Evolutionary conservation across 2,113 vertebrate species (phyloP), one percentile per base, ranked within the genome.

Genomic region (Caretta caretta): DNA sequence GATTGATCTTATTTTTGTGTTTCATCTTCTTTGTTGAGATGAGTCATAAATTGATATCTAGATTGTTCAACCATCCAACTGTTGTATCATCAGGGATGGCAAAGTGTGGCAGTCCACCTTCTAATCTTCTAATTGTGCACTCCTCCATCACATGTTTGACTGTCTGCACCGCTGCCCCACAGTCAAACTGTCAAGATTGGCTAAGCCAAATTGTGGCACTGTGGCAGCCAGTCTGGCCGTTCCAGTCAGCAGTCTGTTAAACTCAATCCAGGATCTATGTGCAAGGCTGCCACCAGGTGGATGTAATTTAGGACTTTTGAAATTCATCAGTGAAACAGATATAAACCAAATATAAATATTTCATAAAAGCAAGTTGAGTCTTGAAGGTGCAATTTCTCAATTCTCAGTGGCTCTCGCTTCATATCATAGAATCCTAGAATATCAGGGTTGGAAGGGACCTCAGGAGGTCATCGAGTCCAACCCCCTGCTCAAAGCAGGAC

Each of bases 321-420:
- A 86, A 80, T 90, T 89, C 94, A 94, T 95, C 79, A 94, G 46
- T 97, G 94, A 96, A 97, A 98, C 94, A 51, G 54, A 83, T 54
- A 90, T 83, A 93, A 93, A 19, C 1, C 65, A 89, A 57, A 1
- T n/a, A 48, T 27, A 65, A 93, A 86, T 81, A 86, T 35, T 83
- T 65, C 7, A 88, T 46, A 96, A 96, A 35, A 69, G 16, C 94
- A 14, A 86, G 90, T 1, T 48, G 11, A 94, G 83, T 87, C 17
- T 76, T 6, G 42, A 76, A 46, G 38, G 42, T 42, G 11, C 22
- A 46, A 76, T 76, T 24, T 46, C 16, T 88, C 81, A 3, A 2
- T 14, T 80, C 82, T 86, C 62, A 69, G 35, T 69, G 3, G 29
- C 29, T 62, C 13, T 35, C 16, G 29, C 59, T 14, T 62, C 12